Evolutionary conservation across 2,797 vertebrate genomes (phyloP).

Genomic region (Cuculus canorus): DNA sequence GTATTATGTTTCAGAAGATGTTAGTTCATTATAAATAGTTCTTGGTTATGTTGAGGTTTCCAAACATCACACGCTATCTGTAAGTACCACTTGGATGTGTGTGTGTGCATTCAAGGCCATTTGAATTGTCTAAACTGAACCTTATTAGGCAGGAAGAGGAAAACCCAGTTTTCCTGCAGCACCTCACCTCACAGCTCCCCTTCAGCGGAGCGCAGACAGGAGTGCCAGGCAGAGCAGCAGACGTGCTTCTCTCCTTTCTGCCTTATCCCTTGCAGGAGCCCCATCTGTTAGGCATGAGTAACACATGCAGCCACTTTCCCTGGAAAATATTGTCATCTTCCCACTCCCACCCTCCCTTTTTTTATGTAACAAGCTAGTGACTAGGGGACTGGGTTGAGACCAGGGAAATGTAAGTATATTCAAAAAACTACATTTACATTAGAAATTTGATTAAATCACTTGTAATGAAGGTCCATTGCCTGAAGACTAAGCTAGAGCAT

Average conservation of each 20-base stretch:
- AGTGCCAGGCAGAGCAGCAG: neutral
- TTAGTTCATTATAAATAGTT: constrained; percentile 13
- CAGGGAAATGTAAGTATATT: neutral
- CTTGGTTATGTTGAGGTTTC: neutral
- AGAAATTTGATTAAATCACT: neutral
- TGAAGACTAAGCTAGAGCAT: neutral
- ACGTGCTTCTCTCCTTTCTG: neutral
- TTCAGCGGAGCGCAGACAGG: neutral
- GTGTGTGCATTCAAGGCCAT: neutral
- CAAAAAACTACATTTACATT: neutral
- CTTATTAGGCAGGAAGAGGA: neutral
- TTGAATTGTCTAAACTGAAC: neutral
- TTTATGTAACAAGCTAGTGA: constrained; percentile 43
- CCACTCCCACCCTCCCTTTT: neutral
- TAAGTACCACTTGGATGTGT: neutral
- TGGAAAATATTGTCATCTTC: constrained; percentile 53
- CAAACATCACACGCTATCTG: neutral
- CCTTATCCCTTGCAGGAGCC: neutral
- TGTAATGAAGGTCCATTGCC: neutral
- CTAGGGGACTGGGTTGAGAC: neutral
- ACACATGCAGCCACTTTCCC: constrained; percentile 41
- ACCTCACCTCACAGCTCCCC: neutral
- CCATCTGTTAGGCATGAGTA: constrained; percentile 58
- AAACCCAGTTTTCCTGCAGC: neutral
- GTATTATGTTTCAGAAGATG: neutral